Evolutionary conservation across 2,888 invertebrate genomes (phyloP), one percentile per base, ranked within the genome.

Genomic region (Aproaerema taeniolella): DNA sequence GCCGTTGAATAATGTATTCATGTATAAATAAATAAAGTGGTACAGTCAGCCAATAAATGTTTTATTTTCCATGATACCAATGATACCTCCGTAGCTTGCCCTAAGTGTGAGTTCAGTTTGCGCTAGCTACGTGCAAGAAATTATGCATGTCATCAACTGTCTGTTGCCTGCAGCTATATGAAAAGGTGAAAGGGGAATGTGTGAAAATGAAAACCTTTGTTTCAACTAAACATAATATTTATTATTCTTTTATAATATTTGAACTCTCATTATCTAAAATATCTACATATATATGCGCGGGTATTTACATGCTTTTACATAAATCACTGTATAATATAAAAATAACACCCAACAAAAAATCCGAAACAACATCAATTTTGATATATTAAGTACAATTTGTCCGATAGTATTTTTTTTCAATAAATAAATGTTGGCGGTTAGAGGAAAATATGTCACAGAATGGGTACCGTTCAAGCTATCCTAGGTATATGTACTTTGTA

Each of bases 161-260:
- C n/a, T n/a, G n/a, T n/a, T n/a, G n/a, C n/a, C n/a, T n/a, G n/a
- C n/a, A n/a, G n/a, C n/a, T n/a, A n/a, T n/a, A n/a, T n/a, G n/a
- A n/a, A n/a, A n/a, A n/a, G n/a, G n/a, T n/a, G n/a, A n/a, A n/a
- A n/a, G n/a, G n/a, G n/a, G n/a, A n/a, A n/a, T n/a, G n/a, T n/a
- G n/a, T n/a, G n/a, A n/a, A n/a, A 20, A 20, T 20, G 4, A 4
- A 20, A 20, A 20, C 20, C 8, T 51, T 39, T 46, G 40, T 43
- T 52, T 78, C 78, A 83, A 83, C 83, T 85, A 85, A 83, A 78
- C 81, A 79, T 83, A 77, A 79, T 72, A 73, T 83, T 83, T 85
- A 80, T 79, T 79, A 72, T 71, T 80, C 61, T 72, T n/a, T 76
- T 63, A 78, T 81, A 80, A 80, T 82, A 81, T 83, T 85, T 83